Evolutionary conservation across 35 echinoderm and acorn worm genomes (phyloP).

Genomic region (Acanthaster planci): DNA sequence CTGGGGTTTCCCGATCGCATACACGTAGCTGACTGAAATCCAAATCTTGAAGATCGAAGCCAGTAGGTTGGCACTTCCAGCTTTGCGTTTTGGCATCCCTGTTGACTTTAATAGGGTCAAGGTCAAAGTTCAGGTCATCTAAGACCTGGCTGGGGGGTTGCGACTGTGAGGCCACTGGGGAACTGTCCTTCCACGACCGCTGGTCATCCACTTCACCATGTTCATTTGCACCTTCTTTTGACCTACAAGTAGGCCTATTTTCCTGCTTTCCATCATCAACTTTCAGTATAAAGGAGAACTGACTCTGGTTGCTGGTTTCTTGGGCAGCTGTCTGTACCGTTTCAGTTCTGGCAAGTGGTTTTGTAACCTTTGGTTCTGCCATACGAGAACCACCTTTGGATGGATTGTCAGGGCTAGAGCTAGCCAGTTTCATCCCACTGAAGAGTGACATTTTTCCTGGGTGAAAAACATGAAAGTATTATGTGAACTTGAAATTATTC

Average conservation of each 20-base stretch:
- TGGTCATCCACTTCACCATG: background rate
- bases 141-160: background rate
- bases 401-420: background rate
- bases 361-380: too few relatives aligned
- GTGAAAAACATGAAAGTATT: too few relatives aligned
- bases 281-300: background rate
- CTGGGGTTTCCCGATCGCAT: background rate
- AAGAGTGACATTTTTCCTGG: background rate
- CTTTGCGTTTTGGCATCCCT: background rate
- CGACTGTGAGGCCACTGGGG: background rate
- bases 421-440: constrained; percentile 14
- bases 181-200: background rate
- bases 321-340: background rate
- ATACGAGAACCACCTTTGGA: too few relatives aligned
- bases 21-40: background rate
- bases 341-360: background rate
- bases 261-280: background rate
- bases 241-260: background rate
- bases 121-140: background rate
- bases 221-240: background rate
- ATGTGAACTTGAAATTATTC: too few relatives aligned
- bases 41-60: background rate
- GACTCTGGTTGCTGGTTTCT: background rate
- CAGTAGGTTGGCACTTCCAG: background rate
- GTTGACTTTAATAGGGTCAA: background rate